These are phyloP conservation scores for Smittia aterrima DNA, from an alignment of 2,888 invertebrate genomes.

Conservation along the genomic window DNA sequence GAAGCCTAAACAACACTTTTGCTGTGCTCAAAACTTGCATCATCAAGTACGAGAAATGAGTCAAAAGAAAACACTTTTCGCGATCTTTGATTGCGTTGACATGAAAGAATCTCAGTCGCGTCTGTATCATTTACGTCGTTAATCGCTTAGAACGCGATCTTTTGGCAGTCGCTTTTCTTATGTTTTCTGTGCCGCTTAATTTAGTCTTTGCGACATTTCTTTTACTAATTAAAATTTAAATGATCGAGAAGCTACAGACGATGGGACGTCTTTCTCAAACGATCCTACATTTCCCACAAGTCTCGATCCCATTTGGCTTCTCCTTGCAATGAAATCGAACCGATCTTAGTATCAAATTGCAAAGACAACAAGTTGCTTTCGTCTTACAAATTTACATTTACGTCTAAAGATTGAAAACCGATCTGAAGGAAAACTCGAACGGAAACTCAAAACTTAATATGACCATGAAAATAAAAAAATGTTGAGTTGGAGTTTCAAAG, in stretches of 20 bases:
- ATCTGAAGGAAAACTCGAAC: neutral
- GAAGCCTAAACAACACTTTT: neutral
- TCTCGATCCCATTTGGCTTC: constrained; percentile 1
- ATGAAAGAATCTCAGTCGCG: constrained; percentile 2
- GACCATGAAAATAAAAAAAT: constrained; percentile 8
- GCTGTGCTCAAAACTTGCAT: constrained; percentile 1
- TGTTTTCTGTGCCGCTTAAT: neutral
- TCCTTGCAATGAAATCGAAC: neutral
- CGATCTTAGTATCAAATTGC: neutral
- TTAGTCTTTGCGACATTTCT: constrained; percentile 7
- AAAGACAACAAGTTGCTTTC: neutral
- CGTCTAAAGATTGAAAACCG: constrained; percentile 8
- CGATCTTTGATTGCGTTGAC: constrained; percentile 2
- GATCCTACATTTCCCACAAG: neutral
- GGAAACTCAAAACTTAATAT: neutral
- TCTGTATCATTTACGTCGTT: constrained; percentile 16
- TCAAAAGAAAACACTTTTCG: neutral
- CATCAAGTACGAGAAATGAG: neutral
- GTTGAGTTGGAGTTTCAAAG: neutral
- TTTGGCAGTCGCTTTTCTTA: neutral
- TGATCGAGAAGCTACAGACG: neutral
- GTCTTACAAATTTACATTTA: neutral
- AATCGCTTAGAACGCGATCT: constrained; percentile 35
- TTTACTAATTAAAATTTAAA: neutral
- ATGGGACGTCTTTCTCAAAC: neutral